A percentile compares a stretch with the other conserved stretches of the same genome.
Conservation (phyloP, 2,888 invertebrate genomes). For the Phania funesta region DNA sequence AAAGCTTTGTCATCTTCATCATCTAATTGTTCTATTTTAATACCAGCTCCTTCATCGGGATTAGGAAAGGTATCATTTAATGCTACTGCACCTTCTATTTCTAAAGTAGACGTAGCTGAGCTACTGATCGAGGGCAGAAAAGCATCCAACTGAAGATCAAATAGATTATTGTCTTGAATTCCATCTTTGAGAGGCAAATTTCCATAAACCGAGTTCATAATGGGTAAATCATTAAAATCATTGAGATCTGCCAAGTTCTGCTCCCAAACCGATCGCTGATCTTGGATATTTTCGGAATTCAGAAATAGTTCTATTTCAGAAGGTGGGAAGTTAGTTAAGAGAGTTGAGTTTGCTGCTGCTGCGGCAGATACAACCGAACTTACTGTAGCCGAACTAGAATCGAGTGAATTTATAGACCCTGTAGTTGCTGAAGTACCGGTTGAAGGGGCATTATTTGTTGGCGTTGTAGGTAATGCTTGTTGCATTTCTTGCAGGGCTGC, state of each 20-base stretch:
- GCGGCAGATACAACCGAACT: constrained; percentile 55
- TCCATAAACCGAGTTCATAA: constrained; percentile 73
- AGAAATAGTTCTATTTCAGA: constrained; percentile 75
- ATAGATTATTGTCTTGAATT: constrained; percentile 74
- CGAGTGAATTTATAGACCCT: constrained; percentile 49
- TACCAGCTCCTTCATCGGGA: constrained; percentile 71
- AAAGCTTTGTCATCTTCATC: constrained; percentile 69
- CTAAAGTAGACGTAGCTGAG: constrained; percentile 37
- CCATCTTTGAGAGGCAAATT: constrained; percentile 80
- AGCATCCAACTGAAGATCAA: constrained; percentile 74
- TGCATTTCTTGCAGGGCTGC: constrained; percentile 76
- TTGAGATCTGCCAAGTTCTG: constrained; percentile 83
- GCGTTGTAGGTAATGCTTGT: constrained; percentile 58
- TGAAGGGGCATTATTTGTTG: constrained; percentile 51
- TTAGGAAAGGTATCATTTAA: constrained; percentile 76
- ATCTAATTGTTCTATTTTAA: constrained; percentile 71
- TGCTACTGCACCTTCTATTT: constrained; percentile 68
- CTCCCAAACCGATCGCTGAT: constrained; percentile 81
- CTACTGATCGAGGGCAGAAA: constrained; percentile 71
- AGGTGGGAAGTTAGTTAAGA: constrained; percentile 53
- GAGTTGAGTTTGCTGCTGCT: constrained; percentile 59
- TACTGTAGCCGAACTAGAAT: constrained; percentile 52
- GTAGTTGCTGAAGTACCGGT: constrained; percentile 42
- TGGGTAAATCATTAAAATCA: constrained; percentile 81
- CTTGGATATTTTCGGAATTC: constrained; percentile 77